Conservation (phyloP, 2,113 vertebrate genomes). For the Taurulus bubalis region DNA sequence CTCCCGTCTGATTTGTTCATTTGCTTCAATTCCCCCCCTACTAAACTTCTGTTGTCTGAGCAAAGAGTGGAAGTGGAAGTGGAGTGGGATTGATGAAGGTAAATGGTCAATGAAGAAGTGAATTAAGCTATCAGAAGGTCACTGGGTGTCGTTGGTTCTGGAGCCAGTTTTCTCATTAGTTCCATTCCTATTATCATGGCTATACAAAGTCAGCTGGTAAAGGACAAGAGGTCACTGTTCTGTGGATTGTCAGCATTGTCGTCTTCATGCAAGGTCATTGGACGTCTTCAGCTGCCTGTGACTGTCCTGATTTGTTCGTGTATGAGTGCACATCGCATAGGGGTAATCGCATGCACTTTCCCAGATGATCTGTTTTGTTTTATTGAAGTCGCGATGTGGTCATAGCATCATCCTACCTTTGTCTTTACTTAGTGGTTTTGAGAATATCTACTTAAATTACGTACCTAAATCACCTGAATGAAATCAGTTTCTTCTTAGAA, state of each 20-base stretch:
- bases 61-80: no score
- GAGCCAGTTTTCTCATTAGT: not conserved
- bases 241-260: conserved; percentile 19
- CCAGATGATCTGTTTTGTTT: conserved; percentile 14
- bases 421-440: conserved; percentile 6
- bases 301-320: conserved; percentile 15
- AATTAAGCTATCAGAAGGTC: not conserved
- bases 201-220: not conserved
- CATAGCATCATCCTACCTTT: not conserved
- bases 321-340: not conserved
- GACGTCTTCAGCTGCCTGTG: conserved; percentile 4
- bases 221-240: not conserved
- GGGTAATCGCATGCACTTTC: conserved; percentile 16
- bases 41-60: not conserved
- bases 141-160: not conserved
- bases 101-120: not conserved
- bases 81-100: not conserved
- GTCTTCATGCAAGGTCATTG: not conserved
- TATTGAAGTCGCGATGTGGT: conserved; percentile 8
- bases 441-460: not conserved
- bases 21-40: not conserved
- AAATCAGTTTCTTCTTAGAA: not conserved
- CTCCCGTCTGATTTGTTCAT: not conserved
- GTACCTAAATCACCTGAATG: not conserved
- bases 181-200: not conserved